Evolutionary conservation across 1,140 invertebrate species (phyloP), one percentile per base, ranked within the genome.

Genomic region (Drosophila parabipectinata): DNA sequence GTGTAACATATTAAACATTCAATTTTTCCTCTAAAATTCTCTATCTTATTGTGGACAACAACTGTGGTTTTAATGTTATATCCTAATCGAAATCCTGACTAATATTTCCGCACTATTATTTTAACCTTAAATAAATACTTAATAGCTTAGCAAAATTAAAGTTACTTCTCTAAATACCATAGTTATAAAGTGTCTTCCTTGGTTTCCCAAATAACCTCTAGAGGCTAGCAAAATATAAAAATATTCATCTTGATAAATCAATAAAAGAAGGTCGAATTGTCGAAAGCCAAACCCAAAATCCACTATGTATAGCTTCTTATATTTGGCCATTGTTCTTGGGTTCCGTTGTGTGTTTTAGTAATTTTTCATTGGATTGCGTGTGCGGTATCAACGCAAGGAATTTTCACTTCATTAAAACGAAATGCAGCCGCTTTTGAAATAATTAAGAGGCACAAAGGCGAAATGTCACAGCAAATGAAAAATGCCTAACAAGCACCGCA

Each of bases 351-450:
- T 67, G 57, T 64, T 67, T 47, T 72, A 53, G 37, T 58, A 53
- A 41, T 41, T 71, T 77, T 77, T 66, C 58, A 64, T 69, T 73
- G 44, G 78, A 57, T 88, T 90, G 87, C 88, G 88, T 90, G 88
- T 61, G 62, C 61, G 80, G 72, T 90, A 90, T 88, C 88, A 78
- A 69, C 67, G 50, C 68, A 72, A 90, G 64, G 88, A 90, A 88
- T 90, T 90, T 90, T 90, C 88, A 90, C 88, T 90, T 90, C 88
- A 90, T 90, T 90, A 90, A 90, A 90, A 87, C 77, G 79, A 90
- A 74, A 90, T 90, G 87, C 87, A 83, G 72, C 69, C 81, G 80
- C 82, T 83, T 89, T 89, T 78, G 85, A 89, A 89, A 85, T 89
- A 90, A 90, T 79, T 82, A 90, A 90, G 87, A 84, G 76, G 76